Evolutionary conservation across 92 coral and sea anemone species (phyloP), one percentile per base, ranked within the genome.

Genomic region (Palythoa heliodiscus): DNA sequence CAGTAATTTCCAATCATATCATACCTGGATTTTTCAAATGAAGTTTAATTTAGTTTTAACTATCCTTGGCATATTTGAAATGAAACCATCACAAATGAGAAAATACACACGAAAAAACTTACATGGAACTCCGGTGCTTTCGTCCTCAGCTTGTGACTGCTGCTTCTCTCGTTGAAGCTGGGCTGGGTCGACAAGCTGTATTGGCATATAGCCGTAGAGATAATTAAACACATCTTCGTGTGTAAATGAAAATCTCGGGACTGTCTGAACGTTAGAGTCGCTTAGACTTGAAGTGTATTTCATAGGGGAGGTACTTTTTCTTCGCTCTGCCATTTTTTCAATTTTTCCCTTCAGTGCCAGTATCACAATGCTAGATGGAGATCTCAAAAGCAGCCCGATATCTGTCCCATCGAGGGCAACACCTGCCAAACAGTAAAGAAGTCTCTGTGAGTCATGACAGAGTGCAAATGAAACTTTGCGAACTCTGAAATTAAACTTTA

Each of bases 131-230:
- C 83, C 82, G 13, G 83, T 80, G 70, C 64, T 90, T 24, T 25
- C 85, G 15, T 83, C 83, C 5, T 87, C 93, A 39, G 83, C 76
- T 54, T 89, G 93, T 58, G 84, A 86, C 71, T 91, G 87, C 12
- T 86, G 87, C 16, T 96, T 87, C 23, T 93, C 98, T 23, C 90
- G 90, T n/a, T 93, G 94, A 4, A 97, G 67, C 15, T 95, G 95
- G 0, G 90, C 83, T 10, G 97, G 98, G 60, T 97, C 98, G 24
- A 97, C 98, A 13, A 97, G 93, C 24, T 95, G 99, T 15, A 97
- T 87, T 0, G 98, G 98, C n/a, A 92, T 87, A 80, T 95, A 93
- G 7, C 99, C 99, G 73, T 97, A 97, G 69, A 97, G 87, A 66
- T 97, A 97, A 54, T 88, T 91, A 70, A 92, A 95, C 75, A 97